Evolutionary conservation across 2,888 invertebrate species (phyloP).

Genomic region (Himalopsyche anomala): DNA sequence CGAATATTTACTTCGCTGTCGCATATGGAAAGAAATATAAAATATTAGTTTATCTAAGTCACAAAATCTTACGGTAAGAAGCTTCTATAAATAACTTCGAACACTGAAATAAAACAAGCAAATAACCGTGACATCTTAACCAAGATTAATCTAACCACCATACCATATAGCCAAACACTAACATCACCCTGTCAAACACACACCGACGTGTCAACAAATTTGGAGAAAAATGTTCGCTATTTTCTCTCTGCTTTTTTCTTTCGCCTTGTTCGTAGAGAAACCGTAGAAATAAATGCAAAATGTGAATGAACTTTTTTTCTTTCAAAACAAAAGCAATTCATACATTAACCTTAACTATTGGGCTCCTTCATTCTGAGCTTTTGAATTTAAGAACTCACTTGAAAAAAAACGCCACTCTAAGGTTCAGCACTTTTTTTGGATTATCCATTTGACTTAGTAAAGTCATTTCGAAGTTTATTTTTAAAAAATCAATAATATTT

Average conservation of each 20-base stretch:
- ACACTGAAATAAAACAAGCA: constrained; percentile 19
- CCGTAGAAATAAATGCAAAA: constrained; percentile 26
- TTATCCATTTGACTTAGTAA: too few relatives aligned
- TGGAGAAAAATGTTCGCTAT: constrained; percentile 13
- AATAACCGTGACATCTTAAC: constrained; percentile 29
- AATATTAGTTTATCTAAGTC: background rate
- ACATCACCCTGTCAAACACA: constrained; percentile 37
- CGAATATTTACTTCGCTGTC: too few relatives aligned
- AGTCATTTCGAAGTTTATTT: too few relatives aligned
- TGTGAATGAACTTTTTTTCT: background rate
- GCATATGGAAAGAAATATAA: background rate
- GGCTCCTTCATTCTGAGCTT: background rate
- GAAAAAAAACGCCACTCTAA: too few relatives aligned
- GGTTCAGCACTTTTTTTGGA: too few relatives aligned
- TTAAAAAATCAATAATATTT: too few relatives aligned
- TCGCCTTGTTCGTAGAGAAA: constrained; percentile 5
- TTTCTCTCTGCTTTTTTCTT: background rate
- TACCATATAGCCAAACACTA: constrained; percentile 42
- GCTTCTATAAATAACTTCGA: background rate
- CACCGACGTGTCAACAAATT: constrained; percentile 30
- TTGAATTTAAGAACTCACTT: too few relatives aligned
- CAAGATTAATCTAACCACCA: constrained; percentile 36
- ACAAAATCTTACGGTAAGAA: background rate
- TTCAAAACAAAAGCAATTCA: constrained; percentile 10
- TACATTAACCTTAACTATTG: background rate